phyloP scores from a whole-genome alignment of 2,888 invertebrate genomes.

The Ectemnius lituratus region DNA sequence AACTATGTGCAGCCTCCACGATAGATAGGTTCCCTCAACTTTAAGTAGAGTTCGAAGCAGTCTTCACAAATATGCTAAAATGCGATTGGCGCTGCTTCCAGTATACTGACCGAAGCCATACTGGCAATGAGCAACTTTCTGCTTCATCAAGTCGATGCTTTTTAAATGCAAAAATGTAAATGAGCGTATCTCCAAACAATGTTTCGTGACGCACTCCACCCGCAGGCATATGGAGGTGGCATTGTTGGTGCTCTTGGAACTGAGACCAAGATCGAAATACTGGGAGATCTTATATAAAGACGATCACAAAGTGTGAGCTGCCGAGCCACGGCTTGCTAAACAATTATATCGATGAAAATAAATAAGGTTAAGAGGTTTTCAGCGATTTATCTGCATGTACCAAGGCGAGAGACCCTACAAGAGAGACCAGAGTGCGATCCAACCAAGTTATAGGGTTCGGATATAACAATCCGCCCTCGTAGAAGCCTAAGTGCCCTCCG shows the following conservation, averaged over 20 bases:
- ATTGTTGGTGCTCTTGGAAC: neutral
- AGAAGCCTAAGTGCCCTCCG: constrained; percentile 96
- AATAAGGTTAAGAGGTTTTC: constrained; percentile 69
- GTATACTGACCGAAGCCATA: no score
- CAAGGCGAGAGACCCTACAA: constrained; percentile 87
- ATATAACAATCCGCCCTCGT: constrained; percentile 92
- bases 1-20: no score
- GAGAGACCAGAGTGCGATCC: constrained; percentile 91
- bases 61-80: constrained; percentile 11
- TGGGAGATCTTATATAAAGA: constrained; percentile 26
- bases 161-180: no score
- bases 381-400: constrained; percentile 77
- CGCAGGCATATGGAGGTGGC: no score
- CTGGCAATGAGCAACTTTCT: no score
- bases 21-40: no score
- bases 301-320: constrained; percentile 32
- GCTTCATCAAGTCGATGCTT: no score
- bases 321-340: constrained; percentile 27
- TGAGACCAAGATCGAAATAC: constrained; percentile 15
- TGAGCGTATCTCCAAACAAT: no score
- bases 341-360: constrained; percentile 23
- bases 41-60: neutral
- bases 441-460: constrained; percentile 96
- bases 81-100: no score
- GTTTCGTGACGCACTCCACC: neutral